Percentiles rank a stretch among this genome's conserved stretches.
phyloP scores from a whole-genome alignment of 2,888 invertebrate species.

The Aethes cnicana region DNA sequence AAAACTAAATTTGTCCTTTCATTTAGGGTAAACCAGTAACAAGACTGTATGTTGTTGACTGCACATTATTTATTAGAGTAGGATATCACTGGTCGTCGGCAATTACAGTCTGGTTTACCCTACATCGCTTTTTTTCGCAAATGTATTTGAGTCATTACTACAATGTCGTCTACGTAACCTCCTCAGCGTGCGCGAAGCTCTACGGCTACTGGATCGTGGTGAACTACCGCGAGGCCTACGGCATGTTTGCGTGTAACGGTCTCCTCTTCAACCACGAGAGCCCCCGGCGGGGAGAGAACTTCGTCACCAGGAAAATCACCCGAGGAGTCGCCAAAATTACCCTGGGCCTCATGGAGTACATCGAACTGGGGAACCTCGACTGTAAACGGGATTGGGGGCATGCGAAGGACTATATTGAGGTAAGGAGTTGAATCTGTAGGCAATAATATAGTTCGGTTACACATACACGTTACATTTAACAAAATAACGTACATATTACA shows the following conservation, averaged over 20 bases:
- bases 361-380: slow-evolving; percentile 97
- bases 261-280: slow-evolving; percentile 98
- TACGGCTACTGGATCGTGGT: slow-evolving; percentile 98
- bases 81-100: too few species aligned
- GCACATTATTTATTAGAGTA: too few species aligned
- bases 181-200: slow-evolving; percentile 94
- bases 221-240: slow-evolving; percentile 97
- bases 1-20: too few species aligned
- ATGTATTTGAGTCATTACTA: too few species aligned
- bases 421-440: slow-evolving; percentile 55
- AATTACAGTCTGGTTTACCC: too few species aligned
- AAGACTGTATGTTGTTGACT: too few species aligned
- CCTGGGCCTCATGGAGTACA: slow-evolving; percentile 90
- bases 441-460: too few species aligned
- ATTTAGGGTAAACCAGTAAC: too few species aligned
- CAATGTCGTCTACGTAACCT: not conserved
- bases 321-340: slow-evolving; percentile 98
- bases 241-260: slow-evolving; percentile 97
- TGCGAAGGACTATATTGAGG: slow-evolving; percentile 97
- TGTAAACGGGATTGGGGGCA: slow-evolving; percentile 99
- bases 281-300: slow-evolving; percentile 97
- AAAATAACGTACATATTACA: too few species aligned
- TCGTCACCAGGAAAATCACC: slow-evolving; percentile 99
- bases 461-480: too few species aligned
- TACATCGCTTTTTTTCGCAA: too few species aligned